Base-by-base conservation (phyloP, 2,797 vertebrate species). In the Crax fasciolata region DNA sequence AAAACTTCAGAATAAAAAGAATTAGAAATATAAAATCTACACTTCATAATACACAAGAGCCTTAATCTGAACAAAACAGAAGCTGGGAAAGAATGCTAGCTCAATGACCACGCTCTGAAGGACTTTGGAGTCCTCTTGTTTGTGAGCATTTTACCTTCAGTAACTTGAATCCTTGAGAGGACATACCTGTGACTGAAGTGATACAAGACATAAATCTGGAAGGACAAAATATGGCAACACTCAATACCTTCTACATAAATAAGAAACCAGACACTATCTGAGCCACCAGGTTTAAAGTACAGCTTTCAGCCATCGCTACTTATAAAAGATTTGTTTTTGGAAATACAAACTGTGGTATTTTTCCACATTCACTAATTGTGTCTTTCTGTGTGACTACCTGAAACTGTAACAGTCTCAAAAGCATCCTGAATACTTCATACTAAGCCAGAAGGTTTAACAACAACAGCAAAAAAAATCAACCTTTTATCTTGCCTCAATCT, bases 121-220 rank as follows among this genome's bases (percentile, higher is more conserved):
- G 74, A 91, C 27, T 72, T 82, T 13, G 49, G 25, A 38, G n/a
- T 81, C 68, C 83, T 85, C 21, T 11, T 86, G 52, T 68, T 74
- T 58, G 89, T 84, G 67, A 90, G 27, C 49, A 67, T 91, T 87
- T 92, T 96, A 48, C 16, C 62, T 92, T 90, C 85, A 44, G 28
- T 51, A 54, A 95, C 79, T 95, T 67, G 74, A 87, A 71, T 91
- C 43, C 77, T 94, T 90, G 57, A 96, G 90, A 96, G 92, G 66
- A 55, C 12, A 28, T 66, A 94, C 61, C 66, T 96, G 74, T 70
- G 35, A 73, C 89, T 91, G 82, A 91, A 88, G 35, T 74, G 79
- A 83, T 94, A 84, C 1, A 3, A 94, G 81, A 68, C 55, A 90
- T 92, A 84, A 90, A 95, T 97, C 52, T 62, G 30, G 57, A 87